phyloP scores from a whole-genome alignment of 2,113 vertebrate genomes.

The Nesospiza acunhae region DNA sequence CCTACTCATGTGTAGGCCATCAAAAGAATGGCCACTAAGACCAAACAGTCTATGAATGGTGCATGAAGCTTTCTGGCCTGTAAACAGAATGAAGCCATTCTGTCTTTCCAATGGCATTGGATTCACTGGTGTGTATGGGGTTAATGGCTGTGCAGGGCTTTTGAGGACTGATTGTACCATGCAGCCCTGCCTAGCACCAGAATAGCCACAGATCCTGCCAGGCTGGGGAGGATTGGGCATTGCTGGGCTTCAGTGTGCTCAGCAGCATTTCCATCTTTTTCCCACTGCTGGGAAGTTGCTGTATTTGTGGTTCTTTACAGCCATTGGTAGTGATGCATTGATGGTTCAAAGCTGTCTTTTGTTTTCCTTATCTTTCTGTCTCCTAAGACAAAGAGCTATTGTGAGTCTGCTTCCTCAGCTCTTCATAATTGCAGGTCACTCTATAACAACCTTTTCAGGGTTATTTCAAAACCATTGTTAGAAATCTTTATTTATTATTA shows the following conservation, averaged over 20 bases:
- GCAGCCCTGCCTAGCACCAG: neutral
- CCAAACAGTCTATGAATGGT: neutral
- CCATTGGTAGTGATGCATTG: neutral
- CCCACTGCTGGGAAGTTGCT: accelerated
- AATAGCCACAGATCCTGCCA: neutral
- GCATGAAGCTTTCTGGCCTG: neutral
- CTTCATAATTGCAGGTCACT: neutral
- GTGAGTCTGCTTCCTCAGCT: neutral
- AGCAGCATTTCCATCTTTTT: neutral
- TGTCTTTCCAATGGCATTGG: neutral
- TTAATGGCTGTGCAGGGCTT: neutral
- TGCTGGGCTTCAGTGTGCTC: neutral
- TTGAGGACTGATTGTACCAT: neutral
- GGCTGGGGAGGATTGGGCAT: neutral
- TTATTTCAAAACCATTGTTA: neutral
- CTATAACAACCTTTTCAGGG: neutral
- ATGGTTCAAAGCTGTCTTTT: neutral
- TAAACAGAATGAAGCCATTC: neutral
- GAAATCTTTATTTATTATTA: neutral
- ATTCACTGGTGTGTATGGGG: neutral
- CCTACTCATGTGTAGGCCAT: accelerated
- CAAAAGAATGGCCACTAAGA: neutral
- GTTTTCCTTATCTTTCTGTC: neutral
- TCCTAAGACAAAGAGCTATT: neutral
- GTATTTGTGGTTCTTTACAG: neutral